phyloP scores from a whole-genome alignment of 2,113 vertebrate genomes.

The Mixornis gularis region DNA sequence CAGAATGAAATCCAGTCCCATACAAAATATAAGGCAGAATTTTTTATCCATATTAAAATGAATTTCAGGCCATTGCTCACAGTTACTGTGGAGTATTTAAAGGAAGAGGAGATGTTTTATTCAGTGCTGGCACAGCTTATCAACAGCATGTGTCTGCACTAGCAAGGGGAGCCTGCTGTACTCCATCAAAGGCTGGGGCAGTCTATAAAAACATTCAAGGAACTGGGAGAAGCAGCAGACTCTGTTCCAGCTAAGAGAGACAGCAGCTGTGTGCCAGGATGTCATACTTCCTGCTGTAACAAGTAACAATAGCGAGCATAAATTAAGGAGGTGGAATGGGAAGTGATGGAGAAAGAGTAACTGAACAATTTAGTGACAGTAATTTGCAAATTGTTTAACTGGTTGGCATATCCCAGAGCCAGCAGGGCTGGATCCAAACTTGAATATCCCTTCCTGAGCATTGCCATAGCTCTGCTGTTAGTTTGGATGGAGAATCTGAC shows the following conservation, averaged over 20 bases:
- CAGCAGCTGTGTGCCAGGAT: slow-evolving; percentile 24
- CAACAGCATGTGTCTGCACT: slow-evolving; percentile 21
- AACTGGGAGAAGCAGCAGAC: slow-evolving; percentile 2
- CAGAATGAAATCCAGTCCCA: background rate
- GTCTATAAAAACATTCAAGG: slow-evolving; percentile 20
- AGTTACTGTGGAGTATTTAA: background rate
- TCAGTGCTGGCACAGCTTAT: slow-evolving; percentile 23
- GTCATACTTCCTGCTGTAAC: background rate
- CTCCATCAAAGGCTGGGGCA: slow-evolving; percentile 32
- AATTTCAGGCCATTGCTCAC: background rate
- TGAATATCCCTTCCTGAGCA: background rate
- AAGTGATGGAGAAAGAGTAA: slow-evolving; percentile 2
- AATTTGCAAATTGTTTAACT: slow-evolving; percentile 27
- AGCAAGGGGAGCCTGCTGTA: slow-evolving; percentile 23
- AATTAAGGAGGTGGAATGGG: slow-evolving; percentile 18
- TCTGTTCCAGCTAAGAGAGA: slow-evolving; percentile 7
- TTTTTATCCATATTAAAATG: background rate
- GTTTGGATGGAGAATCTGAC: background rate
- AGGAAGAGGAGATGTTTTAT: slow-evolving; percentile 21
- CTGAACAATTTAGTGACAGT: background rate
- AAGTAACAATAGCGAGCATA: background rate
- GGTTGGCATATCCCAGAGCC: background rate
- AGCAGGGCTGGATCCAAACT: background rate
- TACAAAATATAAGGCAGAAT: background rate
- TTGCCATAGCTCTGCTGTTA: background rate